A percentile compares a stretch with the other conserved stretches of the same genome.
Evolutionary conservation across 2,888 invertebrate genomes (phyloP).

Genomic region (Thecocarcelia acutangulata): DNA sequence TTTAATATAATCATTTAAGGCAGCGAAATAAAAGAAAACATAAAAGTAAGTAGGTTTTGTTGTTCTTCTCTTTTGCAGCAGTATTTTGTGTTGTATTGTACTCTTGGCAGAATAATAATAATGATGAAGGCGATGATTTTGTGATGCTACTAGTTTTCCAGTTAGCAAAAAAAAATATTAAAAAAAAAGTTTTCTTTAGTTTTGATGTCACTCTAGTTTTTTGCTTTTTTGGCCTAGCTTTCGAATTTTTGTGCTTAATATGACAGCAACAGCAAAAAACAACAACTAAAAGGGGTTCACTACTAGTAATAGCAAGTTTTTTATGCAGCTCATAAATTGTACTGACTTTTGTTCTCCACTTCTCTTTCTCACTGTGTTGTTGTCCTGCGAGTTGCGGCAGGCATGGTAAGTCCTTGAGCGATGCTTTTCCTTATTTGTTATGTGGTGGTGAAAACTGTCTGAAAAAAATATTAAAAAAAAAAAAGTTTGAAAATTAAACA

Average conservation of each 20-base stretch:
- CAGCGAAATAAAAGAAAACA: slow-evolving; percentile 7
- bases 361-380: slow-evolving; percentile 48
- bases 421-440: slow-evolving; percentile 44
- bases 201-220: slow-evolving; percentile 45
- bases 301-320: slow-evolving; percentile 30
- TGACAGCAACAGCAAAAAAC: slow-evolving; percentile 12
- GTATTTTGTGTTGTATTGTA: slow-evolving; percentile 11
- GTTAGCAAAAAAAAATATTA: neutral
- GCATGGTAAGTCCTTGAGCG: slow-evolving; percentile 51
- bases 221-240: neutral
- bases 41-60: slow-evolving; percentile 24
- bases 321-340: slow-evolving; percentile 49
- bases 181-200: slow-evolving; percentile 27
- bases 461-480: slow-evolving; percentile 38
- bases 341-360: slow-evolving; percentile 36
- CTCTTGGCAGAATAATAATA: slow-evolving; percentile 37
- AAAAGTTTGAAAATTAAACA: slow-evolving; percentile 5
- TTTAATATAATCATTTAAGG: slow-evolving; percentile 43
- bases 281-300: slow-evolving; percentile 38
- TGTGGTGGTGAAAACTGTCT: slow-evolving; percentile 51
- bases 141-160: slow-evolving; percentile 34
- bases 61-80: slow-evolving; percentile 7
- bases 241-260: slow-evolving; percentile 34
- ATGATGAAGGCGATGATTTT: slow-evolving; percentile 54
- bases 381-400: slow-evolving; percentile 39